phyloP scores from a whole-genome alignment of 2,797 vertebrate genomes.

The Takifugu ocellatus region DNA sequence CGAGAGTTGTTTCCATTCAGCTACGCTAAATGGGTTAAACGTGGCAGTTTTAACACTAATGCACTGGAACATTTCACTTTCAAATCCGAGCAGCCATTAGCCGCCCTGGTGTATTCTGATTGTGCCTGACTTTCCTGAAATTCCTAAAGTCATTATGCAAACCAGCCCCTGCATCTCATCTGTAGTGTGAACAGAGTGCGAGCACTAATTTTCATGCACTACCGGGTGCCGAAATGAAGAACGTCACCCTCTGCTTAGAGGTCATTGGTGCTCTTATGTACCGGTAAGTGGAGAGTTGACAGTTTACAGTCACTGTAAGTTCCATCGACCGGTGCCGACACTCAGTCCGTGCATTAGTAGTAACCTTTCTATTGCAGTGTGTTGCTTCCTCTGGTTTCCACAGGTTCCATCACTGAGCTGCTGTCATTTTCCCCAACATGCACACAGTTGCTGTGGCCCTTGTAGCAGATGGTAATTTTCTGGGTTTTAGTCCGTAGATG shows the following conservation, averaged over 20 bases:
- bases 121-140: constrained; percentile 9
- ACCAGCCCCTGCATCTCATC: constrained; percentile 9
- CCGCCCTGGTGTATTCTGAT: neutral
- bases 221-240: constrained; percentile 38
- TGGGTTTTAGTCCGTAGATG: constrained; percentile 6
- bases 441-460: neutral
- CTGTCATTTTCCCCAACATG: neutral
- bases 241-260: constrained; percentile 15
- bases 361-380: no score
- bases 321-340: neutral
- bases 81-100: no score
- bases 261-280: constrained; percentile 16
- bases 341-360: neutral
- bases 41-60: no score
- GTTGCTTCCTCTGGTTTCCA: neutral
- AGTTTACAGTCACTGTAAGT: neutral
- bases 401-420: neutral
- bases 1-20: no score
- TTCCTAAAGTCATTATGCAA: constrained; percentile 29
- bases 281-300: constrained; percentile 12
- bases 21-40: no score
- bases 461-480: constrained; percentile 15
- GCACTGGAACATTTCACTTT: no score
- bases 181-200: neutral
- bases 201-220: constrained; percentile 30